Percentiles rank a stretch among this genome's conserved stretches.
These are phyloP conservation scores for Rhabdomys dilectus DNA, from an alignment of 2,113 vertebrate species.

Conservation along the genomic window DNA sequence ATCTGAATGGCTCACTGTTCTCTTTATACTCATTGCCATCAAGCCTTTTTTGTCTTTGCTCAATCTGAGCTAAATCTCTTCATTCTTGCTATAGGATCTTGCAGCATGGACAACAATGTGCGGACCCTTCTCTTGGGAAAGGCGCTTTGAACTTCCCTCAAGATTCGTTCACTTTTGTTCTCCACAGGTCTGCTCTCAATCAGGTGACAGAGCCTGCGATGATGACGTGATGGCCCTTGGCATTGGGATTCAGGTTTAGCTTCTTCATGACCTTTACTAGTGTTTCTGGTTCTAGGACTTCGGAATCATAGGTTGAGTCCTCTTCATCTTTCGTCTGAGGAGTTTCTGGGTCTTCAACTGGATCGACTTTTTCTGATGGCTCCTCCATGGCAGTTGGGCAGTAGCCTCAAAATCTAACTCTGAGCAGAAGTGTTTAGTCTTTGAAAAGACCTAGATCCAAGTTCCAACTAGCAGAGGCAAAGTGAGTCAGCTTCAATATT, in stretches of 20 bases:
- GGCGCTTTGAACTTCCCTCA: background rate
- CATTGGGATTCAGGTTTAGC: background rate
- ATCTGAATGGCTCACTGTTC: background rate
- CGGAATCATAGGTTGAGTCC: background rate
- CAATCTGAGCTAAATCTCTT: background rate
- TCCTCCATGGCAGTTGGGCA: background rate
- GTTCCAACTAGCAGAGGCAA: rapidly evolving
- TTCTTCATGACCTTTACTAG: background rate
- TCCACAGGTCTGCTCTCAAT: background rate
- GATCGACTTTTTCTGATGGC: rapidly evolving
- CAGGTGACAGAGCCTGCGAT: rapidly evolving
- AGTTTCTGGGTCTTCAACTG: rapidly evolving
- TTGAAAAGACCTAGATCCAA: rapidly evolving
- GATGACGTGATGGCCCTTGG: background rate
- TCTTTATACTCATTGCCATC: background rate
- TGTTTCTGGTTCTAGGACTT: background rate
- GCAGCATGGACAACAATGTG: background rate
- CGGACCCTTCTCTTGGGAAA: background rate
- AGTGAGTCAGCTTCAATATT: too few relatives aligned
- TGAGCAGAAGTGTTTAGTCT: too few relatives aligned
- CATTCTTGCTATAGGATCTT: background rate
- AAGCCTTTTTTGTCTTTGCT: background rate
- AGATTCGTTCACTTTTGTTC: rapidly evolving
- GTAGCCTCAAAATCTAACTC: background rate
- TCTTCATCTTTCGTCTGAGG: background rate